Conservation (phyloP, 2,797 vertebrate species). For the Glyptemys insculpta region DNA sequence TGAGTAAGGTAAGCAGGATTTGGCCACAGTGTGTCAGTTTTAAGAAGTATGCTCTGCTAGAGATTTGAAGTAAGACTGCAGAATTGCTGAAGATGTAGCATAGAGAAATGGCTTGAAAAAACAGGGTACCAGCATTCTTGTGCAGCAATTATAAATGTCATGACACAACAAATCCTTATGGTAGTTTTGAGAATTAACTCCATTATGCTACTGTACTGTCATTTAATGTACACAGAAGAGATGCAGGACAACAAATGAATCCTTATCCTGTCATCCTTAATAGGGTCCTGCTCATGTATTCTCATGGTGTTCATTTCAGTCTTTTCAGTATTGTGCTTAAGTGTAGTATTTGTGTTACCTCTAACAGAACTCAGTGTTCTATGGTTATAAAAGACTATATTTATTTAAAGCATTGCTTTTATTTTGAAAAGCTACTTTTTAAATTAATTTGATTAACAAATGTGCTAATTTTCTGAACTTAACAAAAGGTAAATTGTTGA, state of each 20-base stretch:
- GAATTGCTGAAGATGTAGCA: neutral
- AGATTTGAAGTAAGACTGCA: conserved; percentile 10
- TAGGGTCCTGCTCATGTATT: conserved; percentile 19
- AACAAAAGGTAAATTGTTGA: conserved; percentile 78
- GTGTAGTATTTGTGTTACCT: conserved; percentile 81
- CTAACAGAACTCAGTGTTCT: conserved; percentile 81
- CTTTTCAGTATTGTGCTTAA: conserved; percentile 78
- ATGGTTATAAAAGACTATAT: conserved; percentile 83
- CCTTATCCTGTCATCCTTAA: conserved; percentile 28
- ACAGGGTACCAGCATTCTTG: neutral
- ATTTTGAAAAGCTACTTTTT: conserved; percentile 96
- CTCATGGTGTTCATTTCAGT: conserved; percentile 72
- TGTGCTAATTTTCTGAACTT: conserved; percentile 81
- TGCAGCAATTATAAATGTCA: conserved; percentile 2
- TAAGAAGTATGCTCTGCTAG: neutral
- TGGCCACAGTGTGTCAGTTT: accelerated
- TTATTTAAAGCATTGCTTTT: conserved; percentile 93
- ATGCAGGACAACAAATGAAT: neutral
- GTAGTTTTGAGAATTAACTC: conserved; percentile 42
- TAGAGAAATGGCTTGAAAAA: conserved; percentile 11
- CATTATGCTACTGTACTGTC: neutral
- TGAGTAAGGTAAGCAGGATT: neutral
- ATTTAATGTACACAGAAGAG: conserved; percentile 37
- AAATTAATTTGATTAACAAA: conserved; percentile 95
- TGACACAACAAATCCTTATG: neutral